Conservation (phyloP, 2,113 vertebrate species). For the Onychorhynchus coronatus region DNA sequence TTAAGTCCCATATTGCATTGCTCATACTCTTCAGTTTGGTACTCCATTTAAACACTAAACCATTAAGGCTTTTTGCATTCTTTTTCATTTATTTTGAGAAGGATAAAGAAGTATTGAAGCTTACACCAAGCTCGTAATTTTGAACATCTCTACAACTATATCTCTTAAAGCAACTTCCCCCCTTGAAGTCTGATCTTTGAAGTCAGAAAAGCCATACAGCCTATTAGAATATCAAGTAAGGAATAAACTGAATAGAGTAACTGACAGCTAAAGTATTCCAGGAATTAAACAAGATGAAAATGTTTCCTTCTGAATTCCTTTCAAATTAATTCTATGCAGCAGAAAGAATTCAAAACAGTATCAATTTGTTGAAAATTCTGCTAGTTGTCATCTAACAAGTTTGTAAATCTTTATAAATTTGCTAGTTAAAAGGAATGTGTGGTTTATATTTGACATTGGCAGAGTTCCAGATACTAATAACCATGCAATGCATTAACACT, state of each 20-base stretch:
- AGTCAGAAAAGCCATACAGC: not conserved
- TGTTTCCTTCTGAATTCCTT: not conserved
- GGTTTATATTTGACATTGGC: not conserved
- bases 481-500: not conserved
- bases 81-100: not conserved
- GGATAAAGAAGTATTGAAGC: not conserved
- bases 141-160: not conserved
- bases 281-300: not conserved
- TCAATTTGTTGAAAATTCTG: not conserved
- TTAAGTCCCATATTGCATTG: not conserved
- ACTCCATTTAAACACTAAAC: not conserved
- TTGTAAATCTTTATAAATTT: slow-evolving; percentile 3
- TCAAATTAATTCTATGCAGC: not conserved
- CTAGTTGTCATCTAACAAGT: not conserved
- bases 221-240: not conserved
- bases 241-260: not conserved
- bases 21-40: not conserved
- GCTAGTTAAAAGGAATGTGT: not conserved
- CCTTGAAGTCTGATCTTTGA: slow-evolving; percentile 2
- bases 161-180: not conserved
- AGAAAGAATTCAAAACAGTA: slow-evolving; percentile 13
- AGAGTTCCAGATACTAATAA: not conserved
- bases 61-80: not conserved
- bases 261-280: not conserved
- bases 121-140: not conserved